Evolutionary conservation across 2,113 vertebrate species (phyloP).

Genomic region (Suncus etruscus): DNA sequence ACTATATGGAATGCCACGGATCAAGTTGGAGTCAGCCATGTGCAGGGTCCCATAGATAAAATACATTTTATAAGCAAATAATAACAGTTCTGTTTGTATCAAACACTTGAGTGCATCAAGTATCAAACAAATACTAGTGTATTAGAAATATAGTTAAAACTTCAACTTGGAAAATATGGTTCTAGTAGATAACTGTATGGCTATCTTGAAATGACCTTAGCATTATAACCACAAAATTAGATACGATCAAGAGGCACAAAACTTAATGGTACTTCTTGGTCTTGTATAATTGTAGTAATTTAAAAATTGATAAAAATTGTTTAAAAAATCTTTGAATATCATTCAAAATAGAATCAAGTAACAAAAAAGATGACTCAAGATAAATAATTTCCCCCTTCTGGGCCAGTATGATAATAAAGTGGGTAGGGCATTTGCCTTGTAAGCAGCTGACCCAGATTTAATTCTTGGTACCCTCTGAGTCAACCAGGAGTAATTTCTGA

Average conservation of each 20-base stretch:
- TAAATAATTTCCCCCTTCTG: background rate
- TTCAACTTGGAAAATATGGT: background rate
- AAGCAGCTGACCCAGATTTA: too few species aligned
- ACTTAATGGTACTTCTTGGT: background rate
- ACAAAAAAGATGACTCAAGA: background rate
- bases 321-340: background rate
- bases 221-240: background rate
- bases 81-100: background rate
- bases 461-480: too few species aligned
- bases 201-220: background rate
- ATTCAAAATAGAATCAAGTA: background rate
- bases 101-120: slow-evolving; percentile 17
- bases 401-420: too few species aligned
- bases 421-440: too few species aligned
- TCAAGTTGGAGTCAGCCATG: too few species aligned
- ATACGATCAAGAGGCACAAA: background rate
- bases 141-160: background rate
- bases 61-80: background rate
- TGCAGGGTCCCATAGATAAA: too few species aligned
- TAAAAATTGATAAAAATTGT: background rate
- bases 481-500: too few species aligned
- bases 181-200: background rate
- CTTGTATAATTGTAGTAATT: background rate
- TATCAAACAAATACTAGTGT: background rate
- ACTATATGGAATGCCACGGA: too few species aligned